Evolutionary conservation across 1,140 invertebrate genomes (phyloP).

Genomic region (Bombyx mandarina): DNA sequence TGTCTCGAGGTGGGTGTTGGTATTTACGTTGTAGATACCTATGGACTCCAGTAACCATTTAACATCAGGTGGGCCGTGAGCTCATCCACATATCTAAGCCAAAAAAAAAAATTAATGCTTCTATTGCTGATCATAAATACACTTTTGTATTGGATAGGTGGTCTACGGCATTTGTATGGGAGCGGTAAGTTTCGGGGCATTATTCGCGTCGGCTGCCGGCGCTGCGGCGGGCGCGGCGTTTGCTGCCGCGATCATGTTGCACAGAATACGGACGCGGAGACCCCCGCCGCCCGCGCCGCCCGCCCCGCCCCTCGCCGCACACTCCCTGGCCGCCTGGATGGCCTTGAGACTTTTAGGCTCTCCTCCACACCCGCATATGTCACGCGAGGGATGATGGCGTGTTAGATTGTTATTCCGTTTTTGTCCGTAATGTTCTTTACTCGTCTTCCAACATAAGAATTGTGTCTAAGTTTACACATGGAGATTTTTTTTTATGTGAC

Average conservation of each 20-base stretch:
- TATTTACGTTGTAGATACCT: too few relatives aligned
- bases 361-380: slow-evolving; percentile 50
- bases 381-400: slow-evolving; percentile 25
- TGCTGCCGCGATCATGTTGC: slow-evolving; percentile 82
- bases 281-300: slow-evolving; percentile 66
- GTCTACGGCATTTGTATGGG: slow-evolving; percentile 94
- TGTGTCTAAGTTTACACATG: too few relatives aligned
- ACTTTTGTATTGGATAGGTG: slow-evolving; percentile 29
- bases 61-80: too few relatives aligned
- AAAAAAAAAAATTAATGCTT: too few relatives aligned
- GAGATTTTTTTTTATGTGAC: too few relatives aligned
- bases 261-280: slow-evolving; percentile 78
- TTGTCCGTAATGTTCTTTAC: too few relatives aligned
- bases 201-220: slow-evolving; percentile 89
- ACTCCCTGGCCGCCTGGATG: slow-evolving; percentile 80
- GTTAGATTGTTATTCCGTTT: too few relatives aligned
- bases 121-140: not conserved
- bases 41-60: too few relatives aligned
- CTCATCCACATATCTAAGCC: too few relatives aligned
- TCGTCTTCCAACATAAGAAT: too few relatives aligned
- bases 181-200: slow-evolving; percentile 87
- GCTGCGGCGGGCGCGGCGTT: slow-evolving; percentile 87
- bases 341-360: slow-evolving; percentile 77
- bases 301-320: slow-evolving; percentile 72
- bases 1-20: too few relatives aligned